Conservation (phyloP, 2,113 vertebrate species). For the Siniperca chuatsi region DNA sequence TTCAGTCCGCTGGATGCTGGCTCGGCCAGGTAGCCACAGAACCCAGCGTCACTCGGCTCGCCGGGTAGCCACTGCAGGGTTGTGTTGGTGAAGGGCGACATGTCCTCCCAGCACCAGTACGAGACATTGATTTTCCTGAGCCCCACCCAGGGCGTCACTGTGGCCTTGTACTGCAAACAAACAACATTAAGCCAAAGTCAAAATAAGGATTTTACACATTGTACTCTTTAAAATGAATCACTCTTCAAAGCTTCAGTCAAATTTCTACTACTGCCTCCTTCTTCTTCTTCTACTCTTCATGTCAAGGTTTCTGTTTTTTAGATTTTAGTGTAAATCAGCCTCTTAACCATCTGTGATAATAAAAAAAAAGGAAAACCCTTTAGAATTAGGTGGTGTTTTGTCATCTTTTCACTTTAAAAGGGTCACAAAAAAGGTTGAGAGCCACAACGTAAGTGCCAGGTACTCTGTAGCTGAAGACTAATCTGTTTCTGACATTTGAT, state of each 20-base stretch:
- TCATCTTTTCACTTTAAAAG: neutral
- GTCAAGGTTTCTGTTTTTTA: neutral
- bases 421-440: neutral
- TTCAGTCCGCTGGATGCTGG: constrained; percentile 89
- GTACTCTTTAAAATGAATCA: neutral
- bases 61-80: constrained; percentile 91
- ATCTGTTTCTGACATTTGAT: constrained; percentile 13
- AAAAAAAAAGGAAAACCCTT: neutral
- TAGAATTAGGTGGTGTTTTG: neutral
- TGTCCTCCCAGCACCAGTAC: constrained; percentile 99
- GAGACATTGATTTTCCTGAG: constrained; percentile 97
- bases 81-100: constrained; percentile 97
- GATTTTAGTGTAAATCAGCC: neutral
- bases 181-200: neutral
- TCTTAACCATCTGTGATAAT: neutral
- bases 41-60: constrained; percentile 95
- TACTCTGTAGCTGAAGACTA: neutral
- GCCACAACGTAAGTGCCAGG: neutral
- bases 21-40: constrained; percentile 95
- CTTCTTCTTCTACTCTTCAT: neutral
- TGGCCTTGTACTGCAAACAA: constrained; percentile 86
- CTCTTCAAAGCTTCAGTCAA: neutral
- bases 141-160: constrained; percentile 96
- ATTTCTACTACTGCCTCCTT: neutral
- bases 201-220: neutral